Base-by-base conservation (phyloP, 2,888 invertebrate species). In the Cabera pusaria region DNA sequence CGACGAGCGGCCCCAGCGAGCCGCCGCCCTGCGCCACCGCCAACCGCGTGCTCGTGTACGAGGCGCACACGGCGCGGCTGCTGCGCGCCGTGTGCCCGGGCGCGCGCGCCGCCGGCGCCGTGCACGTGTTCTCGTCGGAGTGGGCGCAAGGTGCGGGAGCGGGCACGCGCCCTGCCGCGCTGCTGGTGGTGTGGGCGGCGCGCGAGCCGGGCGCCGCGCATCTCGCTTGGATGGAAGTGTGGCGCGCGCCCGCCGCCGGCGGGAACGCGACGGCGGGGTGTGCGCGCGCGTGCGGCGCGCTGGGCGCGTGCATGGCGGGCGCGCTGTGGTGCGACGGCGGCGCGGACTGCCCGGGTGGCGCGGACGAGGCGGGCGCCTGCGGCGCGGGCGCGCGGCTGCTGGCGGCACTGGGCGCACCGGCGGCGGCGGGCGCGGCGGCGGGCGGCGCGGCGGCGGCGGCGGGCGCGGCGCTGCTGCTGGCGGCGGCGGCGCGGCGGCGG, bases 181-280 rank as follows among this genome's bases (percentile, higher is more conserved):
- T 96, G 49, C 94, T 96, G 55, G 92, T 96, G 37, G 95, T 95
- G 83, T 95, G 95, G 52, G 94, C 94, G 63, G 96, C 95, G 69
- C 95, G 95, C 80, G 96, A 95, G 73, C 82, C 93, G n/a, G 96
- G 95, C 14, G 93, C 78, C 31, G 94, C 95, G 27, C 92, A 92
- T n/a, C 92, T 95, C 60, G 92, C 93, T 39, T 96, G 95, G 95
- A 88, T 95, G 67, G 80, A 79, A 49, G 58, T 70, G 50, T 71
- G 74, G 71, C 66, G 66, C 39, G 63, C 62, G n/a, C 56, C 52
- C 18, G 45, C 49, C 6, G 54, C 19, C 25, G 50, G 44, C 48
- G 56, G 49, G 40, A 84, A 81, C 59, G 74, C 67, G 7, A 68
- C 67, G 11, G 68, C 70, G 20, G 52, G 53, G 16, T 86, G 86